These are phyloP conservation scores for Vanacampus margaritifer DNA, from an alignment of 2,113 vertebrate species.

Conservation along the genomic window DNA sequence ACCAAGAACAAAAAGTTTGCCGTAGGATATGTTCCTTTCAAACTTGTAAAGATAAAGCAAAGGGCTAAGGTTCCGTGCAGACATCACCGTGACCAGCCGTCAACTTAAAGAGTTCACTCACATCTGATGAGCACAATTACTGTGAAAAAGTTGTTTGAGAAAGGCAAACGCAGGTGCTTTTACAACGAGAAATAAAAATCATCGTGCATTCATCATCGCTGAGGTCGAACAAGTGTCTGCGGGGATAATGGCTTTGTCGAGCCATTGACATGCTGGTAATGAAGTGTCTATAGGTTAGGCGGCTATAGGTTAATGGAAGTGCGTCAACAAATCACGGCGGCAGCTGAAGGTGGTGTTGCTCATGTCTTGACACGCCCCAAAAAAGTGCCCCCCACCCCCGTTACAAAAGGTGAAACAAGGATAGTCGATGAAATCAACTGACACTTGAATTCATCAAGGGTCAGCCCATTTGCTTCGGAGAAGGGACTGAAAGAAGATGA, in stretches of 20 bases:
- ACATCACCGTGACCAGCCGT: neutral
- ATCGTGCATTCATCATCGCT: slow-evolving; percentile 25
- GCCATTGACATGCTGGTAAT: slow-evolving; percentile 40
- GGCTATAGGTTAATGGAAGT: slow-evolving; percentile 51
- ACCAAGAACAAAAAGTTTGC: no score
- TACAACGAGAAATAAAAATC: neutral
- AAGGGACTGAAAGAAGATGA: slow-evolving; percentile 11
- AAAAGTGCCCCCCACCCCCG: neutral
- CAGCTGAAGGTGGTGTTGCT: neutral
- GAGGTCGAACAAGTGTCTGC: slow-evolving; percentile 33
- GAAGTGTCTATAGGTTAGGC: slow-evolving; percentile 41
- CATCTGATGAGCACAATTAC: neutral
- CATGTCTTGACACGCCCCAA: neutral
- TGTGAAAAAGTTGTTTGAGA: neutral
- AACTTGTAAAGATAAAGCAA: no score
- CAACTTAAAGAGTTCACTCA: neutral
- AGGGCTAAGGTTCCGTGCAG: no score
- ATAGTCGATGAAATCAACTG: slow-evolving; percentile 27
- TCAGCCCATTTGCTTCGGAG: slow-evolving; percentile 9
- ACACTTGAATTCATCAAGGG: slow-evolving; percentile 48
- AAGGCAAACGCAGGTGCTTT: neutral
- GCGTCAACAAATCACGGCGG: slow-evolving; percentile 2
- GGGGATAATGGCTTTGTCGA: slow-evolving; percentile 49
- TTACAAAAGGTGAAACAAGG: slow-evolving; percentile 14
- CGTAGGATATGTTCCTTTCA: no score